Conservation (phyloP, 2,888 invertebrate species). For the Drosophila subsilvestris region DNA sequence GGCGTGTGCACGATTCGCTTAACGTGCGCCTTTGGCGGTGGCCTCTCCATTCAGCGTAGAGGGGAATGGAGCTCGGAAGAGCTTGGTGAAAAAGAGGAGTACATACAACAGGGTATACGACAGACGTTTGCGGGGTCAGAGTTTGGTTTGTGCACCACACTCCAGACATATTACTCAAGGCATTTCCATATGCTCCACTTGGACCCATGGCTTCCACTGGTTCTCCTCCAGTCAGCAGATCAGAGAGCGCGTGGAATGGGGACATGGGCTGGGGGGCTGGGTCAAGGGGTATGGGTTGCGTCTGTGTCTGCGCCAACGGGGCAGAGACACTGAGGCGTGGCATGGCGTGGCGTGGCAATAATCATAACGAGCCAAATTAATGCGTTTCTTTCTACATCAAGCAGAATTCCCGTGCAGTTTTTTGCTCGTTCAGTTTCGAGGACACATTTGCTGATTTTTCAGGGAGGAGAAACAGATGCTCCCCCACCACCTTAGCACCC, state of each 20-base stretch:
- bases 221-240: background rate
- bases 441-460: slow-evolving; percentile 76
- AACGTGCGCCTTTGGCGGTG: slow-evolving; percentile 73
- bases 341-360: slow-evolving; percentile 70
- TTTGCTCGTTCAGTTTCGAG: slow-evolving; percentile 38
- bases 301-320: slow-evolving; percentile 5
- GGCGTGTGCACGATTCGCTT: slow-evolving; percentile 81
- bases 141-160: slow-evolving; percentile 61
- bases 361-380: slow-evolving; percentile 82
- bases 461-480: slow-evolving; percentile 5
- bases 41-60: slow-evolving; percentile 22
- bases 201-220: slow-evolving; percentile 3
- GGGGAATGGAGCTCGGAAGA: too few relatives aligned
- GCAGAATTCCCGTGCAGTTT: slow-evolving; percentile 81
- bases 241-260: background rate
- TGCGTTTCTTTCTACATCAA: slow-evolving; percentile 81
- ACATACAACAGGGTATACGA: background rate
- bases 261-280: background rate
- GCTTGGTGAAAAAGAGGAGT: background rate
- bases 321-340: slow-evolving; percentile 23
- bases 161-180: slow-evolving; percentile 76
- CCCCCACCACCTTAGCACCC: background rate
- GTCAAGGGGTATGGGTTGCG: background rate
- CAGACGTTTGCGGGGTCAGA: slow-evolving; percentile 28
- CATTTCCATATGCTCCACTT: slow-evolving; percentile 66